These are phyloP conservation scores for Synanthedon tipuliformis DNA, from an alignment of 2,888 invertebrate genomes.

Conservation along the genomic window DNA sequence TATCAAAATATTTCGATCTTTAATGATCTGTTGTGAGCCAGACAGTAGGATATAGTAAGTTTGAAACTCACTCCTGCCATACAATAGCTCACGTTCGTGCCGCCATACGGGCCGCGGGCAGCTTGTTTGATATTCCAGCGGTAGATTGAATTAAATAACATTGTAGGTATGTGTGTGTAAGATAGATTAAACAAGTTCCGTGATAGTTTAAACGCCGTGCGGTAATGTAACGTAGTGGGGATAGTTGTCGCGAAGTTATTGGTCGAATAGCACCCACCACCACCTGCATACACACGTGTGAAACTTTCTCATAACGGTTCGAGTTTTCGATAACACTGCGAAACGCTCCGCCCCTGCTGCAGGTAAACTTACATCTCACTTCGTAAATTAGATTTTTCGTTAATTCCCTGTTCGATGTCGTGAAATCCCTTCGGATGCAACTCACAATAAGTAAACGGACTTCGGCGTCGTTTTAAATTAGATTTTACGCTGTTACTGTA, in stretches of 20 bases:
- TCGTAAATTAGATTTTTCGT: constrained; percentile 38
- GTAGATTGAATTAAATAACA: background rate
- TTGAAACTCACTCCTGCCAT: too few species aligned
- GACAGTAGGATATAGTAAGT: too few species aligned
- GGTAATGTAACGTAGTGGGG: constrained; percentile 18
- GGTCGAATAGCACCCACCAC: constrained; percentile 6
- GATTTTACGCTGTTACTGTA: constrained; percentile 25
- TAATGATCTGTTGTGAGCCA: too few species aligned
- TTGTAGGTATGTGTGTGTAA: background rate
- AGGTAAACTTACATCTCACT: constrained; percentile 33
- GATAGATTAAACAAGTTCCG: background rate
- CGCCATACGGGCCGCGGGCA: too few species aligned
- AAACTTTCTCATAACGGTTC: constrained; percentile 27
- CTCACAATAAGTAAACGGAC: constrained; percentile 8
- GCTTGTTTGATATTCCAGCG: background rate
- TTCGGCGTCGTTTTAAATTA: constrained; percentile 31
- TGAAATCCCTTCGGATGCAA: constrained; percentile 16
- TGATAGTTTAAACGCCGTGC: background rate
- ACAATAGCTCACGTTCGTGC: too few species aligned
- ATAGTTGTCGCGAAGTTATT: constrained; percentile 15
- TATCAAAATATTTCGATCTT: too few species aligned
- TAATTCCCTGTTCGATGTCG: constrained; percentile 22
- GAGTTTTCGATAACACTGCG: constrained; percentile 21
- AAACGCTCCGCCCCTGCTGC: constrained; percentile 14
- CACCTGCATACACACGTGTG: constrained; percentile 19